These are phyloP conservation scores for Lates calcarifer DNA, from an alignment of 2,113 vertebrate species.

Conservation along the genomic window DNA sequence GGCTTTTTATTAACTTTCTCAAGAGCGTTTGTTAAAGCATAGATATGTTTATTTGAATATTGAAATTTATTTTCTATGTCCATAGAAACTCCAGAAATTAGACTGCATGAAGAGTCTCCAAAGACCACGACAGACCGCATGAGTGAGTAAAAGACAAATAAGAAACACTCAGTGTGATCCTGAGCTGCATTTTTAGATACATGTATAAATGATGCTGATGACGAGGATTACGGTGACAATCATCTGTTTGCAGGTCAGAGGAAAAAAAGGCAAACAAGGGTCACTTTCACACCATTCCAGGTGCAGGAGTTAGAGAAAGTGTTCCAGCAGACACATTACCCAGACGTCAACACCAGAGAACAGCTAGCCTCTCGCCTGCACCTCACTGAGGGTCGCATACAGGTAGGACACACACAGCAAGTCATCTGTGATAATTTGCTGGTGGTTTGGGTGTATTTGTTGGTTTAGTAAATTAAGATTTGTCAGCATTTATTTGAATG, in stretches of 20 bases:
- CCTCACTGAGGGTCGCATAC: slow-evolving; percentile 73
- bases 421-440: neutral
- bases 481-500: neutral
- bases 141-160: slow-evolving; percentile 33
- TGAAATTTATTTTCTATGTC: neutral
- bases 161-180: neutral
- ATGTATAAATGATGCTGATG: neutral
- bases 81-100: slow-evolving; percentile 47
- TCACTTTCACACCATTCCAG: slow-evolving; percentile 73
- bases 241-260: slow-evolving; percentile 54
- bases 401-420: slow-evolving; percentile 47
- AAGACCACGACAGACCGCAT: slow-evolving; percentile 4
- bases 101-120: slow-evolving; percentile 23
- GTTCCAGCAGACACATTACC: slow-evolving; percentile 76
- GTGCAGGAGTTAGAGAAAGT: slow-evolving; percentile 75
- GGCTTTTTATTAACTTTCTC: neutral
- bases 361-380: slow-evolving; percentile 69
- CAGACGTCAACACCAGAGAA: slow-evolving; percentile 72
- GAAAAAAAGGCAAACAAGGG: slow-evolving; percentile 75
- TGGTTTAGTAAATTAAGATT: neutral
- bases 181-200: neutral
- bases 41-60: neutral
- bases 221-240: neutral
- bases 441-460: neutral
- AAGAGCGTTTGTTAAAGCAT: neutral